Percentiles rank a stretch among this genome's conserved stretches.
phyloP scores from a whole-genome alignment of 2,113 vertebrate genomes.

The Notiomystis cincta region DNA sequence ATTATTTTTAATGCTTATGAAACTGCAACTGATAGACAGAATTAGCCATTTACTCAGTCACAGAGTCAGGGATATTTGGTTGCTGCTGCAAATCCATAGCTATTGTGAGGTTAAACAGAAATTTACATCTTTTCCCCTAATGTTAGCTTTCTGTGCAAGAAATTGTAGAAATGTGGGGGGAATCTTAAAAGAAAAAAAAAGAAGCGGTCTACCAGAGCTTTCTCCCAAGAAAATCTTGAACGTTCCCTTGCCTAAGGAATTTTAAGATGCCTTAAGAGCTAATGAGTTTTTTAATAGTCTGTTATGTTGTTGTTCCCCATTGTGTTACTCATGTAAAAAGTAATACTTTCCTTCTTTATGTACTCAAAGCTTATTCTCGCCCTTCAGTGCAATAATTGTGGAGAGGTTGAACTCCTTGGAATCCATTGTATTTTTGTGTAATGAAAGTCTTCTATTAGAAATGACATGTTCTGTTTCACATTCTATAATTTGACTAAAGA shows the following conservation, averaged over 20 bases:
- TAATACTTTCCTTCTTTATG: neutral
- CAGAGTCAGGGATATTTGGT: neutral
- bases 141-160: neutral
- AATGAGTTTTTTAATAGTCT: neutral
- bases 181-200: neutral
- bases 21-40: neutral
- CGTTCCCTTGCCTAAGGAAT: neutral
- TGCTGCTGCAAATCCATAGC: neutral
- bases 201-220: neutral
- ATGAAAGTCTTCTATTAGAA: neutral
- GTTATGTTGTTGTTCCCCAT: neutral
- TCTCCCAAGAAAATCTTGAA: neutral
- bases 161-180: neutral
- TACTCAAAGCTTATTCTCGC: neutral
- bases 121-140: neutral
- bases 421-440: neutral
- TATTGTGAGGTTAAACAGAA: neutral
- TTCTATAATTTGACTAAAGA: neutral
- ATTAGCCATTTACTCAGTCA: neutral
- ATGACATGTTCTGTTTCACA: neutral
- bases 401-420: neutral
- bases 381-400: neutral
- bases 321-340: neutral
- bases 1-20: neutral
- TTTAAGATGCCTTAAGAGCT: neutral